phyloP scores from a whole-genome alignment of 2,113 vertebrate species.

The Megalops atlanticus region DNA sequence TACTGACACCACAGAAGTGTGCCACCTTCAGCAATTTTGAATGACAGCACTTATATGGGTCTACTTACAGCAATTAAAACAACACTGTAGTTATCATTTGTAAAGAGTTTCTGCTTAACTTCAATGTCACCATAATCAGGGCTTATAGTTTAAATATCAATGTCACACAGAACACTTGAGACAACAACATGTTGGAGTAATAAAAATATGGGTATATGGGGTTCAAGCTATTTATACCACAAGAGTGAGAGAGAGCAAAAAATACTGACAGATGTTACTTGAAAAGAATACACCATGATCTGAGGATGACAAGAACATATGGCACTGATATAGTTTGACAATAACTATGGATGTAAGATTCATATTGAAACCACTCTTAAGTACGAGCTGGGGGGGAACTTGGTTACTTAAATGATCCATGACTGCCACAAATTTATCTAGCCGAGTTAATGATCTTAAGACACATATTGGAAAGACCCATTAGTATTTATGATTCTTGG shows the following conservation, averaged over 20 bases:
- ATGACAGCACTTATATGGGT: not conserved
- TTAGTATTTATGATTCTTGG: not conserved
- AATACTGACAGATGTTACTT: conserved; percentile 4
- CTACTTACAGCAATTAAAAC: conserved; percentile 1
- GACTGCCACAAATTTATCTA: conserved; percentile 12
- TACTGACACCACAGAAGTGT: not conserved
- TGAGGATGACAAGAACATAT: conserved; percentile 14
- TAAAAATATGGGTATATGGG: not conserved
- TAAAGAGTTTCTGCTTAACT: not conserved
- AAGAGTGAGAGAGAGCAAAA: not conserved
- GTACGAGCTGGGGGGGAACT: not conserved
- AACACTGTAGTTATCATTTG: conserved; percentile 14
- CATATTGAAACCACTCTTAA: conserved; percentile 8
- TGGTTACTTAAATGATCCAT: too few relatives aligned
- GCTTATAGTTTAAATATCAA: not conserved
- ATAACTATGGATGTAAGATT: not conserved
- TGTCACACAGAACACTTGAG: not conserved
- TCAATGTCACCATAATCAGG: not conserved
- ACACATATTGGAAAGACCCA: not conserved
- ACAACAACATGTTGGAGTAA: conserved; percentile 3
- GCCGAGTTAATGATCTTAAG: not conserved
- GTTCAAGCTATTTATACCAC: not conserved
- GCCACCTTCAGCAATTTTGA: not conserved
- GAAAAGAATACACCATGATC: not conserved
- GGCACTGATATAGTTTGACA: conserved; percentile 12